Conservation (phyloP, 2,888 invertebrate species). For the Hofmannophila pseudospretella region DNA sequence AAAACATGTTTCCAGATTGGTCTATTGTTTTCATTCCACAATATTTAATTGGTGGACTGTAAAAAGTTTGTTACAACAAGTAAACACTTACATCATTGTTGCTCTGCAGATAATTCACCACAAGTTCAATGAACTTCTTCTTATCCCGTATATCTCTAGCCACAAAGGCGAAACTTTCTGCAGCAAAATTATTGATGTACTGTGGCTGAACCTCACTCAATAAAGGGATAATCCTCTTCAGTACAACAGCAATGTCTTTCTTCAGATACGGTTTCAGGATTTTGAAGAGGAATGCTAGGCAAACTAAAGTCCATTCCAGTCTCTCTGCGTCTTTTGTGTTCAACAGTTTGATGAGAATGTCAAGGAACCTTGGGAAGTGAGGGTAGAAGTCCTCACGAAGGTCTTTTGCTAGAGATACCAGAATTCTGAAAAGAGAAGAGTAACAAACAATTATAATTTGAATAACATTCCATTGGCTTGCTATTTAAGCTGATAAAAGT, state of each 20-base stretch:
- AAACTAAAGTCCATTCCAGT: slow-evolving; percentile 90
- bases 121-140: slow-evolving; percentile 82
- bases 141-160: slow-evolving; percentile 92
- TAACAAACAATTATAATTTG: too few species aligned
- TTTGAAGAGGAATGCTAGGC: slow-evolving; percentile 94
- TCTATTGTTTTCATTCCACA: too few species aligned
- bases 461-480: too few species aligned
- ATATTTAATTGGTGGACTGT: too few species aligned
- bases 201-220: slow-evolving; percentile 86
- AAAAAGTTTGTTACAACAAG: too few species aligned
- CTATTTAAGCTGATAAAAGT: too few species aligned
- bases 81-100: slow-evolving; percentile 82
- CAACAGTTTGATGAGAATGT: slow-evolving; percentile 83
- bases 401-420: slow-evolving; percentile 92
- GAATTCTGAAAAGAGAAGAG: slow-evolving; percentile 79
- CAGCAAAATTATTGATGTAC: slow-evolving; percentile 95
- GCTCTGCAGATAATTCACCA: slow-evolving; percentile 81
- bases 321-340: slow-evolving; percentile 89
- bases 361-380: slow-evolving; percentile 87
- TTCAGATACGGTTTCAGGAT: slow-evolving; percentile 89
- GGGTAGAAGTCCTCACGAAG: slow-evolving; percentile 92
- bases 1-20: too few species aligned
- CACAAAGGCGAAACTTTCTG: slow-evolving; percentile 97
- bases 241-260: slow-evolving; percentile 85
- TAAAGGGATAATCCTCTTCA: slow-evolving; percentile 85